phyloP scores from a whole-genome alignment of 1,140 invertebrate species.

The Lamellibrachia luymesi region DNA sequence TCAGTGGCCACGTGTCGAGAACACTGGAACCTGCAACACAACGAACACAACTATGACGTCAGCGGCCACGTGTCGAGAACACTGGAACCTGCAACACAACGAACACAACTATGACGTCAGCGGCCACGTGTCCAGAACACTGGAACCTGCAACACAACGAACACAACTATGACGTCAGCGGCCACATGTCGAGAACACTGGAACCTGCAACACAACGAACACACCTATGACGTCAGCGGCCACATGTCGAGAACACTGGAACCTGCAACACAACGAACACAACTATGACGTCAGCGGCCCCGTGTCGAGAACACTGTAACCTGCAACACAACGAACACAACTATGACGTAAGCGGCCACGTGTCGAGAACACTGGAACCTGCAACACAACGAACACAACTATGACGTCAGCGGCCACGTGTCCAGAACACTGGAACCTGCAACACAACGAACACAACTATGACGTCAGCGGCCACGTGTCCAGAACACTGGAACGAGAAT shows the following conservation, averaged over 20 bases:
- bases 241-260: neutral
- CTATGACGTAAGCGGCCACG: conserved; percentile 47
- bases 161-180: neutral
- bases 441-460: neutral
- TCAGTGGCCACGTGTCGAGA: conserved; percentile 53
- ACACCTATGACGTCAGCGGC: neutral
- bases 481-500: neutral
- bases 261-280: neutral
- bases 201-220: neutral
- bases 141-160: neutral
- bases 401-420: neutral
- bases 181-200: neutral
- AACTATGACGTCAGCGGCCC: neutral
- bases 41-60: neutral
- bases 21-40: conserved; percentile 49
- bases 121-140: neutral
- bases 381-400: conserved; percentile 6
- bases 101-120: neutral
- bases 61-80: neutral
- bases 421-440: neutral
- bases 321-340: neutral
- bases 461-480: neutral
- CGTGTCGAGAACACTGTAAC: neutral
- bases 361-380: conserved; percentile 54
- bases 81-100: neutral